These are phyloP conservation scores for Cataglyphis cursor DNA, from an alignment of 2,888 invertebrate genomes.

Conservation along the genomic window DNA sequence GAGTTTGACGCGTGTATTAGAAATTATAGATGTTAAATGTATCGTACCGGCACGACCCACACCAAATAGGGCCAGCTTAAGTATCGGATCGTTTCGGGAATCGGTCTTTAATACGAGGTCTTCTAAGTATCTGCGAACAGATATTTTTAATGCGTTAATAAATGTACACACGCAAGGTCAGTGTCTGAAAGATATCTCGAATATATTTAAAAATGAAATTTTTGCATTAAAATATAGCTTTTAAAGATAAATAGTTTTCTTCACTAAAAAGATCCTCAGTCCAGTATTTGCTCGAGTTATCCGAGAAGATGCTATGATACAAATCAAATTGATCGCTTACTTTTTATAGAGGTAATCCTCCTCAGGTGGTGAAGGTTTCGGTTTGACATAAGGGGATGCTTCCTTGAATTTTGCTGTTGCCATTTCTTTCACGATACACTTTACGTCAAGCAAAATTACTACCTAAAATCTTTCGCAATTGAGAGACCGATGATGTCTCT, in stretches of 20 bases:
- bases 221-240: not conserved
- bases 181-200: not conserved
- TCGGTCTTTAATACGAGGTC: conserved; percentile 83
- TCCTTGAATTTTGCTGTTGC: conserved; percentile 88
- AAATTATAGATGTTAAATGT: conserved; percentile 88
- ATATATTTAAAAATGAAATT: not conserved
- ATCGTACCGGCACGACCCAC: conserved; percentile 89
- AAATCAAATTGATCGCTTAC: conserved; percentile 82
- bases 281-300: not conserved
- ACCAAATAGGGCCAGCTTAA: conserved; percentile 88
- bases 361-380: conserved; percentile 83
- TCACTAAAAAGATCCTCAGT: not conserved
- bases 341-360: conserved; percentile 87
- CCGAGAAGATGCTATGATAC: not conserved
- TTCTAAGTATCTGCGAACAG: conserved; percentile 85
- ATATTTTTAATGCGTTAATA: not conserved
- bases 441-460: not conserved
- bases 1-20: conserved; percentile 87
- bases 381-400: conserved; percentile 86
- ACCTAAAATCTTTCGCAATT: not conserved
- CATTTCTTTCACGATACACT: conserved; percentile 82
- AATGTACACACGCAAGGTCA: not conserved
- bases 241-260: not conserved
- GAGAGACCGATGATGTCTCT: not conserved
- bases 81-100: conserved; percentile 77